A percentile compares a stretch with the other conserved stretches of the same genome.
Evolutionary conservation across 2,113 vertebrate species (phyloP).

Genomic region (Pseudopipra pipra): DNA sequence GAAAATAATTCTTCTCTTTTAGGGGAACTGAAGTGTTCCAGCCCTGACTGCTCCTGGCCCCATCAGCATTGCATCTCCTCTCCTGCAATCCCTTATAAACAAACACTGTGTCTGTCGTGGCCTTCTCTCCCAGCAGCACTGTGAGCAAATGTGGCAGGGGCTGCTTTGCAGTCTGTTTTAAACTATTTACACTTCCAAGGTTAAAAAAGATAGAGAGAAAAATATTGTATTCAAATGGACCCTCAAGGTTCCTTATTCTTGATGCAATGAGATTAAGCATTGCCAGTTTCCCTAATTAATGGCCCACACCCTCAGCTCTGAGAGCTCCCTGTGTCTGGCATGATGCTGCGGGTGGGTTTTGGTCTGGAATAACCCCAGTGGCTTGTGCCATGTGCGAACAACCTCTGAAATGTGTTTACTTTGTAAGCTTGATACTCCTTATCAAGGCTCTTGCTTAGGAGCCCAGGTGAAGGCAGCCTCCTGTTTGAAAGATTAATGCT

Average conservation of each 20-base stretch:
- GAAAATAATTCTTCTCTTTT: background rate
- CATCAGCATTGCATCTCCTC: background rate
- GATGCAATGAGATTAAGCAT: background rate
- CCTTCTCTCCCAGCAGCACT: background rate
- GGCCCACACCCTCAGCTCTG: background rate
- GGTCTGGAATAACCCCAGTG: background rate
- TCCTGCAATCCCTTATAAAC: background rate
- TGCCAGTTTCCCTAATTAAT: background rate
- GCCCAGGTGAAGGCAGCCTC: background rate
- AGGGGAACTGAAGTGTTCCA: background rate
- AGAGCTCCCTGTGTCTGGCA: background rate
- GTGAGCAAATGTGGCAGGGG: background rate
- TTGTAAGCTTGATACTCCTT: background rate
- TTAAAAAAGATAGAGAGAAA: background rate
- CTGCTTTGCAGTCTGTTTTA: background rate
- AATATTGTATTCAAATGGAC: background rate
- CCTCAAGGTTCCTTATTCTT: background rate
- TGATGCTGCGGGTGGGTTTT: fast-evolving
- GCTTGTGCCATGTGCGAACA: background rate
- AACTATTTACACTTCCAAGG: background rate
- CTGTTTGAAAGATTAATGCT: background rate
- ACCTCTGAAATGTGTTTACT: background rate
- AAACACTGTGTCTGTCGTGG: background rate
- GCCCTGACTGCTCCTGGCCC: background rate
- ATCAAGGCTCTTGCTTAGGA: background rate